Evolutionary conservation across 2,888 invertebrate genomes (phyloP).

Genomic region (Amitus sp.): DNA sequence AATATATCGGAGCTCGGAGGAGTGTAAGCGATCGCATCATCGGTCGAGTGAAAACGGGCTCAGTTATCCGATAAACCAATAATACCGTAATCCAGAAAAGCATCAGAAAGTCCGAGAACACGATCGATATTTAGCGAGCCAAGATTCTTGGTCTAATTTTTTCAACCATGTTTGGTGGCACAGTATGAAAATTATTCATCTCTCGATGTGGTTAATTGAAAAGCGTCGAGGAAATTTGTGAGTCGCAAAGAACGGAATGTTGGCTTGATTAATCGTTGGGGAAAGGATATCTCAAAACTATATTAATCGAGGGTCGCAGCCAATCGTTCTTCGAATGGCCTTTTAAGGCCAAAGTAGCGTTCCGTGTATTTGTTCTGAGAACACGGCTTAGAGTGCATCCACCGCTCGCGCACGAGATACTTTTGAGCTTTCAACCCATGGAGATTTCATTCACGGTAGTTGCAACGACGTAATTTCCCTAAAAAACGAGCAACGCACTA

Average conservation of each 20-base stretch:
- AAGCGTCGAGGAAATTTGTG: conserved; percentile 1
- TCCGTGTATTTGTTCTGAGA: conserved; percentile 14
- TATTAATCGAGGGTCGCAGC: conserved; percentile 20
- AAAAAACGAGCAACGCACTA: no score
- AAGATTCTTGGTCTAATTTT: not conserved
- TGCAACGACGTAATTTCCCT: not conserved
- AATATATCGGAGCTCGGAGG: conserved; percentile 20
- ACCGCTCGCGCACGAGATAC: not conserved
- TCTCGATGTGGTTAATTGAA: not conserved
- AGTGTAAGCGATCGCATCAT: conserved; percentile 42
- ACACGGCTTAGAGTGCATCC: not conserved
- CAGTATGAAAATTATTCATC: no score
- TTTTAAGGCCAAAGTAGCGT: conserved; percentile 22
- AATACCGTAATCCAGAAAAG: conserved; percentile 32
- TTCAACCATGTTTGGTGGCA: not conserved
- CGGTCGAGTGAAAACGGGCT: conserved; percentile 42
- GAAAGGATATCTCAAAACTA: conserved; percentile 12
- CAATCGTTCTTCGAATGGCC: conserved; percentile 20
- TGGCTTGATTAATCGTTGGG: conserved; percentile 19
- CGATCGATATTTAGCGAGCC: conserved; percentile 32
- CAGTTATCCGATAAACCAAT: conserved; percentile 45
- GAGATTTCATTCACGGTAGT: not conserved
- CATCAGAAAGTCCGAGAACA: conserved; percentile 25
- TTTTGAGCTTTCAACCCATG: not conserved
- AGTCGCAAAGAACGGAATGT: conserved; percentile 12